Evolutionary conservation across 2,888 invertebrate genomes (phyloP).

Genomic region (Ecdyonurus torrentis): DNA sequence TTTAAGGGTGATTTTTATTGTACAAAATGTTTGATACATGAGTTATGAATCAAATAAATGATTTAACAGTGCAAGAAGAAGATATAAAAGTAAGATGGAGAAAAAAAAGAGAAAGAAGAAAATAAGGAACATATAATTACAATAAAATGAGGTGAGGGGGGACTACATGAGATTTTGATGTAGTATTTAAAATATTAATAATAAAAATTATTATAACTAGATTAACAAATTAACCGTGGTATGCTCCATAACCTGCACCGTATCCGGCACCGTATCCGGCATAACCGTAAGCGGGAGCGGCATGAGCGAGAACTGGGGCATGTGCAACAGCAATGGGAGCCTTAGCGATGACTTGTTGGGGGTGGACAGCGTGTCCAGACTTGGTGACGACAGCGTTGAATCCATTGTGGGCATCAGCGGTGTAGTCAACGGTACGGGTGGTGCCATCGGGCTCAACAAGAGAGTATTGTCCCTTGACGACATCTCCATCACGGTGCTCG

Average conservation of each 20-base stretch:
- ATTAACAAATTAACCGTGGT: neutral
- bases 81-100: neutral
- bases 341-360: slow-evolving; percentile 26
- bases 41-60: neutral
- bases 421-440: slow-evolving; percentile 3
- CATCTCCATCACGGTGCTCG: slow-evolving; percentile 2
- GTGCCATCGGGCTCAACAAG: slow-evolving; percentile 1
- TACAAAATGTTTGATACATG: neutral
- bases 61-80: neutral
- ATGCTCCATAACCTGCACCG: neutral
- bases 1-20: neutral
- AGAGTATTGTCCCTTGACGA: slow-evolving; percentile 2
- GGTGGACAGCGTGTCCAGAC: slow-evolving; percentile 31
- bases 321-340: neutral
- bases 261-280: neutral
- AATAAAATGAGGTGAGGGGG: neutral
- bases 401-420: slow-evolving; percentile 26
- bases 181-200: neutral
- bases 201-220: too few species aligned
- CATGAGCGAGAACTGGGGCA: neutral
- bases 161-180: neutral
- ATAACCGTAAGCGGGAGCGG: slow-evolving; percentile 1
- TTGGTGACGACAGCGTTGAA: slow-evolving; percentile 42
- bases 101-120: neutral
- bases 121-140: neutral